phyloP scores from a whole-genome alignment of 2,888 invertebrate genomes.

The Camptogramma bilineatum region DNA sequence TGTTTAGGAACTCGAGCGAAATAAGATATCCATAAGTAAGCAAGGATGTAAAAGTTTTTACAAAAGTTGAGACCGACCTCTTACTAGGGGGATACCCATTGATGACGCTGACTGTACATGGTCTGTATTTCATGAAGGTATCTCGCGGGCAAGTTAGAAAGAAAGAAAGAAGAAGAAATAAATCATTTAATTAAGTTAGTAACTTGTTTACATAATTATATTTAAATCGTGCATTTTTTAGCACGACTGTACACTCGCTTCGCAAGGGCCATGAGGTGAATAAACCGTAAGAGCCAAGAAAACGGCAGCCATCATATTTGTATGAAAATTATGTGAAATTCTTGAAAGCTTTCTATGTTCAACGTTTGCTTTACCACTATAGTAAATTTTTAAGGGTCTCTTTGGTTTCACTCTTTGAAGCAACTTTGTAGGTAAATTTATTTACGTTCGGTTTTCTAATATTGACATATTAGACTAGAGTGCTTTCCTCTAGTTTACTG shows the following conservation, averaged over 20 bases:
- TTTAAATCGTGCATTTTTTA: neutral
- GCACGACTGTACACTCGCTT: slow-evolving; percentile 56
- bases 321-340: slow-evolving; percentile 57
- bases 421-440: slow-evolving; percentile 19
- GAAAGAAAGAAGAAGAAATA: too few relatives aligned
- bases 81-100: too few relatives aligned
- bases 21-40: too few relatives aligned
- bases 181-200: too few relatives aligned
- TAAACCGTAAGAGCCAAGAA: slow-evolving; percentile 55
- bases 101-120: too few relatives aligned
- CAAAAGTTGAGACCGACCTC: too few relatives aligned
- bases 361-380: slow-evolving; percentile 43
- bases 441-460: slow-evolving; percentile 19
- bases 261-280: slow-evolving; percentile 53
- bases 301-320: slow-evolving; percentile 56
- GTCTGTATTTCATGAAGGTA: too few relatives aligned
- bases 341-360: slow-evolving; percentile 53
- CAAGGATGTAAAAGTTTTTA: too few relatives aligned
- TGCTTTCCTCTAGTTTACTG: slow-evolving; percentile 11
- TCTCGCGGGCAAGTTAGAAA: too few relatives aligned
- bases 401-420: slow-evolving; percentile 37
- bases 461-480: slow-evolving; percentile 21
- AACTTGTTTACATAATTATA: neutral
- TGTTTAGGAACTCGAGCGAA: too few relatives aligned
- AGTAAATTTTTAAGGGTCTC: slow-evolving; percentile 38